phyloP scores from a whole-genome alignment of 1,140 invertebrate genomes.

The Procambarus clarkii region DNA sequence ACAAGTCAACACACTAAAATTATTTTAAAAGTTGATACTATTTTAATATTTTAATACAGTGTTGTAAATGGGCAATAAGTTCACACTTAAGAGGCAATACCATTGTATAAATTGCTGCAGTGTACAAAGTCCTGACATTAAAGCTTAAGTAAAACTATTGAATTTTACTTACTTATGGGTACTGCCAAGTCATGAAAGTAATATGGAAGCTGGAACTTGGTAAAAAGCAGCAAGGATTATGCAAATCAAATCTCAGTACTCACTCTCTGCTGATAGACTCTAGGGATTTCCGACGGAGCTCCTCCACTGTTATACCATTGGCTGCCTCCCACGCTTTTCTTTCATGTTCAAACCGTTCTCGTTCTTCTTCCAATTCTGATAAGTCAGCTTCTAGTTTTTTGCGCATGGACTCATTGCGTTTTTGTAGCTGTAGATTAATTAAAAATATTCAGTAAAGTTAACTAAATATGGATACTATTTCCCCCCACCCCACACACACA shows the following conservation, averaged over 20 bases:
- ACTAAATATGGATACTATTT: conserved; percentile 74
- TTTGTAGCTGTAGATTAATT: conserved; percentile 79
- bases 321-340: conserved; percentile 91
- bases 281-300: conserved; percentile 87
- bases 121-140: not conserved
- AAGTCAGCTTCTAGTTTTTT: conserved; percentile 89
- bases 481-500: conserved; percentile 65
- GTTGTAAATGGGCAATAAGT: no score
- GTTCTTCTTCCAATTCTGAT: conserved; percentile 92
- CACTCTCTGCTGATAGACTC: conserved; percentile 92
- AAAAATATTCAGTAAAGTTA: conserved; percentile 63
- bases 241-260: conserved; percentile 74
- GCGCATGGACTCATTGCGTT: conserved; percentile 83
- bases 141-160: not conserved
- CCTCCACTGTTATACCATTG: conserved; percentile 91
- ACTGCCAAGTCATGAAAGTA: not conserved
- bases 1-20: no score
- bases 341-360: conserved; percentile 90
- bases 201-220: not conserved
- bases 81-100: no score
- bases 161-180: not conserved
- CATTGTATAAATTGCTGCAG: no score
- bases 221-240: not conserved
- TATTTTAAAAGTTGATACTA: no score
- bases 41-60: no score